These are phyloP conservation scores for Drymonia ruficornis DNA, from an alignment of 2,888 invertebrate genomes.

Conservation along the genomic window DNA sequence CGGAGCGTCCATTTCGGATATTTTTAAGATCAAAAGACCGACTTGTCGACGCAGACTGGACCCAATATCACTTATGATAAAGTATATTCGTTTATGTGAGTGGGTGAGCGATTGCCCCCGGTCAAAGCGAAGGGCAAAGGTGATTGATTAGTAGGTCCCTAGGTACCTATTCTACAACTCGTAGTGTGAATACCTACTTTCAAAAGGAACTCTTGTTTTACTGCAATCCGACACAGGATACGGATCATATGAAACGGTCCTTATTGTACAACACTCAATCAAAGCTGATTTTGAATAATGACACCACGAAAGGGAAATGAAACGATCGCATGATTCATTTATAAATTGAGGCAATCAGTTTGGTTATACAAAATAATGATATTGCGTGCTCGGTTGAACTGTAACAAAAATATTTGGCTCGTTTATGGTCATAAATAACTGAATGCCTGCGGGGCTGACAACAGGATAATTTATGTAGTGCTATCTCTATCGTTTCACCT, in stretches of 20 bases:
- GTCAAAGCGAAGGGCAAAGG: no score
- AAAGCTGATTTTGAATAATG: conserved; percentile 47
- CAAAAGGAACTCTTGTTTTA: no score
- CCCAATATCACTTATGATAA: no score
- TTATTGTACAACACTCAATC: conserved; percentile 26
- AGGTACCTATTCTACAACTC: no score
- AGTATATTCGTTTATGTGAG: not conserved
- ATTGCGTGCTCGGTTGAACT: conserved; percentile 42
- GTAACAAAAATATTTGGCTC: conserved; percentile 15
- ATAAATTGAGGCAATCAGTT: conserved; percentile 54
- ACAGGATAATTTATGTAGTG: not conserved
- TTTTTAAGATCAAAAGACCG: no score
- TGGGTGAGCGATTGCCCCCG: not conserved
- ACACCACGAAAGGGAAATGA: conserved; percentile 37
- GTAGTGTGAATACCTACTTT: no score
- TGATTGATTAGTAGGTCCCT: no score
- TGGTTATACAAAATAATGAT: conserved; percentile 45
- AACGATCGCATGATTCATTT: conserved; percentile 51
- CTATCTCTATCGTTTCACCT: not conserved
- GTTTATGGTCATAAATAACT: conserved; percentile 1
- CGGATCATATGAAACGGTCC: not conserved
- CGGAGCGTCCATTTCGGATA: no score
- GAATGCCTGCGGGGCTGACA: not conserved
- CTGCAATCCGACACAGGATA: not conserved
- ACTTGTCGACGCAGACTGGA: no score